Evolutionary conservation across 2,113 vertebrate genomes (phyloP), one percentile per base, ranked within the genome.

Genomic region (Rhinoderma darwinii): DNA sequence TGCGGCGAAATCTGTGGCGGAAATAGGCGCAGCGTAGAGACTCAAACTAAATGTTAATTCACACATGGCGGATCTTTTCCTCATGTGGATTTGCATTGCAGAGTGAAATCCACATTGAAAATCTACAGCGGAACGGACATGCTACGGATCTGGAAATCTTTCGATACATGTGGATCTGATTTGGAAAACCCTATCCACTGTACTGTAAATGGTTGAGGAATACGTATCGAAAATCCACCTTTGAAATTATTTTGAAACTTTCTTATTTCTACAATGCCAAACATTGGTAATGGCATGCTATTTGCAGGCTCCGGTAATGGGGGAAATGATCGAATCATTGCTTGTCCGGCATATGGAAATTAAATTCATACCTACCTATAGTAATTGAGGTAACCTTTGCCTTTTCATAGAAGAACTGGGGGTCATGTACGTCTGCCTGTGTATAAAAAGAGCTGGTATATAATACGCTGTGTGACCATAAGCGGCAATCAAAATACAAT

Each of bases 401-500:
- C 54, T 95, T 94, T 89, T 96, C 93, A 79, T 97, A 98, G 91
- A 94, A 96, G 83, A 95, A 92, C 0, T 94, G 91, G 18, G 94
- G 86, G 89, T 97, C 94, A 14, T 89, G 93, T 95, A 98, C 96
- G 90, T 94, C 92, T 9, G 89, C 93, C 97, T 99, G 88, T 37
- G 66, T 70, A 25, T 25, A 44, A 66, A 81, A n/a, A 80, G 30
- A 76, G 17, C 25, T 50, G 63, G 30, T 37, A 35, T 20, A 81
- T 43, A 68, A 68, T 63, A 20, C 14, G 5, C 25, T 44, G 22
- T 0, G 5, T 27, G 39, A 22, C 44, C 22, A 12, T 37, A 10
- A n/a, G 22, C 1, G 10, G 22, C 17, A 1, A 4, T 56, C 9
- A 15, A 56, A 20, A 15, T 22, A 20, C 5, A 56, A 25, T 9